Percentiles rank a stretch among this genome's conserved stretches.
phyloP scores from a whole-genome alignment of 2,888 invertebrate species.

The Ceraclea dissimilis region DNA sequence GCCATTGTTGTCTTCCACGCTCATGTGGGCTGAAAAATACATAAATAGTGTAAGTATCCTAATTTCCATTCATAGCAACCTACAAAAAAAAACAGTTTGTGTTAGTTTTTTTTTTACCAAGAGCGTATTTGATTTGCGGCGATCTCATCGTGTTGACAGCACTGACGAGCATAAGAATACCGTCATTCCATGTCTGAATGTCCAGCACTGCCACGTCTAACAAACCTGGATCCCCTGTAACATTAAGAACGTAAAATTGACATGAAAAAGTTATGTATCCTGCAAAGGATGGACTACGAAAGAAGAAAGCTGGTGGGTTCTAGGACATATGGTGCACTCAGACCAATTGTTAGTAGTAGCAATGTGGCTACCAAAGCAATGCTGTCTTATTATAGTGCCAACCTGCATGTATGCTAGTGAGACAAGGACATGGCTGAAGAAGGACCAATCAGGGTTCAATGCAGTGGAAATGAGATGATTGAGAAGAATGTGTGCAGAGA shows the following conservation, averaged over 20 bases:
- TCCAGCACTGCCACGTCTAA: slow-evolving; percentile 70
- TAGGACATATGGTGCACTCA: no score
- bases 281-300: neutral
- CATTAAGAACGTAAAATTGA: slow-evolving; percentile 11
- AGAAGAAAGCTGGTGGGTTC: no score
- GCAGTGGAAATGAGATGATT: no score
- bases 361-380: no score
- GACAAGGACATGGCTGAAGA: no score
- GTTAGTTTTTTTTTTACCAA: slow-evolving; percentile 42
- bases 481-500: no score
- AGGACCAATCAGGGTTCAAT: no score
- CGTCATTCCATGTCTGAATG: slow-evolving; percentile 59
- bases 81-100: no score
- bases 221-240: slow-evolving; percentile 51
- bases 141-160: slow-evolving; percentile 58
- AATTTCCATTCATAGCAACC: no score
- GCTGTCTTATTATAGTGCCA: no score
- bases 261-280: neutral
- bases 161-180: slow-evolving; percentile 64
- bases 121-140: slow-evolving; percentile 63
- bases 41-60: neutral
- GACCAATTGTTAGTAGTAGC: no score
- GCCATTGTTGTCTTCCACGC: slow-evolving; percentile 11
- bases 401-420: no score
- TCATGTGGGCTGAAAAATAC: slow-evolving; percentile 19